phyloP scores from a whole-genome alignment of 2,888 invertebrate genomes.

The Achlya flavicornis region DNA sequence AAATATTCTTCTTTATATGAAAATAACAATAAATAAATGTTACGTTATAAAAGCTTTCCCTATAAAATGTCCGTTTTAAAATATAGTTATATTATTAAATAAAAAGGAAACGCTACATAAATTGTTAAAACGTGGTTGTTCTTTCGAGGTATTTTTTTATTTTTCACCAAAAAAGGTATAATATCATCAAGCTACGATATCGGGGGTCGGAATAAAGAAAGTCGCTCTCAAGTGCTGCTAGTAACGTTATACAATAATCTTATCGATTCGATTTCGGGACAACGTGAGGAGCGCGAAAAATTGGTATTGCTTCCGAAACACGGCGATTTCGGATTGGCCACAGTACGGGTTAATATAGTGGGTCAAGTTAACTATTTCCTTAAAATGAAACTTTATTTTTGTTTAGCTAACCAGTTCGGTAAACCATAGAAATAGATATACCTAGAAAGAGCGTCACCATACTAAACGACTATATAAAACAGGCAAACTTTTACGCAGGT shows the following conservation, averaged over 20 bases:
- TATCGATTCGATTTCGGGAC: conserved; percentile 43
- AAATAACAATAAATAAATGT: neutral
- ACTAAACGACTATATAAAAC: too few species aligned
- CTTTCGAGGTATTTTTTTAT: neutral
- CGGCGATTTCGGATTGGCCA: conserved; percentile 15
- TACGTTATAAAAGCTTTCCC: neutral
- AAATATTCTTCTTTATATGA: neutral
- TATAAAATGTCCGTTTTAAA: conserved; percentile 3
- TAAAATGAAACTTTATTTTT: neutral
- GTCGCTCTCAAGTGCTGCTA: conserved; percentile 25
- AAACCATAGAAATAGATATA: neutral
- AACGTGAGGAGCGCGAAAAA: conserved; percentile 26
- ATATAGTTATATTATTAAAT: conserved; percentile 2
- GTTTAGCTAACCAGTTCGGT: neutral
- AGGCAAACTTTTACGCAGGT: too few species aligned
- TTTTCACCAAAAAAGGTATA: conserved; percentile 9
- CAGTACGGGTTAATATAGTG: conserved; percentile 26
- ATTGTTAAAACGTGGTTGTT: conserved; percentile 2
- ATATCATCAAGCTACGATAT: conserved; percentile 24
- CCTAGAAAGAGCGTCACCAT: too few species aligned
- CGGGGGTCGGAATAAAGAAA: conserved; percentile 37
- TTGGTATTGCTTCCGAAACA: conserved; percentile 44
- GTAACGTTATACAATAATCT: conserved; percentile 44
- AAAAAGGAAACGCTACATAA: neutral
- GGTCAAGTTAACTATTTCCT: neutral